Conservation (phyloP, 1,140 invertebrate species). For the Plutomurus gul region DNA sequence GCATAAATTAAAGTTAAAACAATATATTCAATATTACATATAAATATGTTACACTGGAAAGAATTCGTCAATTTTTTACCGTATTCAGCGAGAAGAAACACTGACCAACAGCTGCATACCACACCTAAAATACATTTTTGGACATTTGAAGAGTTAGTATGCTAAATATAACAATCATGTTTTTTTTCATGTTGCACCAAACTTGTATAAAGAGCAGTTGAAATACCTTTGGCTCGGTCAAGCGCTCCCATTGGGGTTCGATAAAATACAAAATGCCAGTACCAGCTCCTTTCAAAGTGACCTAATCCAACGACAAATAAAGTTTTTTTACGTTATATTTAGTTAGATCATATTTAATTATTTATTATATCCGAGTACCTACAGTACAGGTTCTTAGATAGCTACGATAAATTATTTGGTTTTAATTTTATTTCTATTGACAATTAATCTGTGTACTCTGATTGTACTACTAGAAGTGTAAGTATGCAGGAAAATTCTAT, state of each 20-base stretch:
- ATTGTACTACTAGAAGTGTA: too few species aligned
- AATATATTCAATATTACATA: background rate
- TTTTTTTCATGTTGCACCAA: too few species aligned
- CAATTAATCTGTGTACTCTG: too few species aligned
- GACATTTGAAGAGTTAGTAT: too few species aligned
- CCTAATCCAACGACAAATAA: background rate
- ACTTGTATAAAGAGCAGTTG: background rate
- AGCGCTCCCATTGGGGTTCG: constrained; percentile 70
- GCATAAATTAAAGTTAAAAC: background rate
- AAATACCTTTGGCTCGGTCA: constrained; percentile 65
- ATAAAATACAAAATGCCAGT: constrained; percentile 78
- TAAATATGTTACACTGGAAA: background rate
- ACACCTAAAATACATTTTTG: constrained; percentile 63
- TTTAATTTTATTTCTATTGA: too few species aligned
- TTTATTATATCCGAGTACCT: too few species aligned
- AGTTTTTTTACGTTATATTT: too few species aligned
- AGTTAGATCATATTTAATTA: too few species aligned
- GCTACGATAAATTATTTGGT: too few species aligned
- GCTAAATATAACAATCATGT: too few species aligned
- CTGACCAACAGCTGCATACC: constrained; percentile 67
- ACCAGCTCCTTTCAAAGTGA: constrained; percentile 73
- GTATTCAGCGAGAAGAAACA: constrained; percentile 65
- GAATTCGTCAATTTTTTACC: constrained; percentile 73
- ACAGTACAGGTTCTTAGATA: too few species aligned
- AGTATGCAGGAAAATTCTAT: too few species aligned